These are phyloP conservation scores for Drosophila orosa DNA, from an alignment of 1,140 invertebrate species.

Conservation along the genomic window DNA sequence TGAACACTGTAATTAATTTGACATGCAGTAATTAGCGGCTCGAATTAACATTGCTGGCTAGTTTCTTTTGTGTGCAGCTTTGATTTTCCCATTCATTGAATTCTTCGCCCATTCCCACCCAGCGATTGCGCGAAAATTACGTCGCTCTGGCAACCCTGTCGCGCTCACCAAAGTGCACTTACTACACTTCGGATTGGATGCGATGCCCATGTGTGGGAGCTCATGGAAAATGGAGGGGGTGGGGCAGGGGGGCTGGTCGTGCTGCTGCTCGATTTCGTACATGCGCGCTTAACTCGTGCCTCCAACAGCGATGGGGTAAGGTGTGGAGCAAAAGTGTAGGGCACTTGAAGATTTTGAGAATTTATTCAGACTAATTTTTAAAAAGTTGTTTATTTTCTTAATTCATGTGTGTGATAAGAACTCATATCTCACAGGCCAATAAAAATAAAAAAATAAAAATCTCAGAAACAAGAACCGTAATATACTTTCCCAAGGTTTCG, in stretches of 20 bases:
- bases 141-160: constrained; percentile 39
- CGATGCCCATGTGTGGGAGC: constrained; percentile 44
- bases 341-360: not conserved
- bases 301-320: constrained; percentile 24
- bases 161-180: constrained; percentile 38
- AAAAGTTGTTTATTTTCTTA: not conserved
- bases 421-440: too few relatives aligned
- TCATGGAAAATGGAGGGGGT: constrained; percentile 6
- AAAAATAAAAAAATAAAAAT: too few relatives aligned
- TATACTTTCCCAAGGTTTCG: too few relatives aligned
- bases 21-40: constrained; percentile 27
- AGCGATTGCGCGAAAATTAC: constrained; percentile 17
- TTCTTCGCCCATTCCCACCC: constrained; percentile 39
- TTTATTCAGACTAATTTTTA: not conserved
- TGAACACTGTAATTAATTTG: constrained; percentile 21
- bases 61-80: constrained; percentile 32
- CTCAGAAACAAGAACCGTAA: too few relatives aligned
- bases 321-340: constrained; percentile 2
- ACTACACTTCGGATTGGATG: constrained; percentile 45
- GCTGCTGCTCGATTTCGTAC: constrained; percentile 46
- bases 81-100: constrained; percentile 51
- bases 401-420: not conserved
- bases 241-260: constrained; percentile 17
- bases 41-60: constrained; percentile 34
- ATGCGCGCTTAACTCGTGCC: constrained; percentile 73